A percentile compares a stretch with the other conserved stretches of the same genome.
Evolutionary conservation across 2,113 vertebrate genomes (phyloP).

Genomic region (Oncorhynchus tshawytscha): DNA sequence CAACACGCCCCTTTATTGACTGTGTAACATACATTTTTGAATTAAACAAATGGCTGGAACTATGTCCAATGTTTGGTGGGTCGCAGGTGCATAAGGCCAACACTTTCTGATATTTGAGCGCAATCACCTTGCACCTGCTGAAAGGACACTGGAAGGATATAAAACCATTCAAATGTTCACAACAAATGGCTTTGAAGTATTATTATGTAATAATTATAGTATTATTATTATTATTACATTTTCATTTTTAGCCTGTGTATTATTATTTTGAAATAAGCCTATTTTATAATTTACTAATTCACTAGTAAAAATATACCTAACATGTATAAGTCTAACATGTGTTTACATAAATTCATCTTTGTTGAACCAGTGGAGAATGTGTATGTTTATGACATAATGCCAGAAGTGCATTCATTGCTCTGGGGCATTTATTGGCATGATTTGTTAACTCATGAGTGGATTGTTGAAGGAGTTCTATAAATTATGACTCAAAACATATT

Average conservation of each 20-base stretch:
- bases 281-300: background rate
- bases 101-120: background rate
- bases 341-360: background rate
- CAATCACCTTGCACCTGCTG: background rate
- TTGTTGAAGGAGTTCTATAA: background rate
- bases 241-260: background rate
- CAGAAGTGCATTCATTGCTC: background rate
- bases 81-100: background rate
- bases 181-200: background rate
- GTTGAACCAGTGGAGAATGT: background rate
- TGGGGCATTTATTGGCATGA: background rate
- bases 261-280: background rate
- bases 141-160: background rate
- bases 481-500: background rate
- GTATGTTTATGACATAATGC: background rate
- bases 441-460: background rate
- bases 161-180: background rate
- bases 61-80: background rate
- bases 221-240: background rate
- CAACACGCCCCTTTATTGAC: constrained; percentile 29
- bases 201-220: background rate
- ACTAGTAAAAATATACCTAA: background rate
- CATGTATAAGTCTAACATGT: background rate
- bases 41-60: background rate
- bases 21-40: background rate